Percentiles rank a stretch among this genome's conserved stretches.
These are phyloP conservation scores for Rhinophrynus dorsalis DNA, from an alignment of 2,797 vertebrate genomes.

Conservation along the genomic window DNA sequence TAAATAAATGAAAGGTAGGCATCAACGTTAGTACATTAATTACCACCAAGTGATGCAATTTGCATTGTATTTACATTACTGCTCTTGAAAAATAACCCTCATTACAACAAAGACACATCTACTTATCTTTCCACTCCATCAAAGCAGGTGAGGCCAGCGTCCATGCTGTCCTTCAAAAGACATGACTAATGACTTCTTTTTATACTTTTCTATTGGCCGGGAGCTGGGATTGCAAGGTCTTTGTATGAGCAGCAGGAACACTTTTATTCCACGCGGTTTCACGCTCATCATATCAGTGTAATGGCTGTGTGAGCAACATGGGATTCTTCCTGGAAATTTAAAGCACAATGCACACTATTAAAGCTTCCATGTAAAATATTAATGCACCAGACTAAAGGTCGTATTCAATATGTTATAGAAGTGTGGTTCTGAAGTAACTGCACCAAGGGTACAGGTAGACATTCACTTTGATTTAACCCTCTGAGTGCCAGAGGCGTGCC, in stretches of 20 bases:
- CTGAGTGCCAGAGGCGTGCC: no score
- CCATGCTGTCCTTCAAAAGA: background rate
- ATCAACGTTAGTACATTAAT: no score
- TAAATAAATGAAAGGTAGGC: no score
- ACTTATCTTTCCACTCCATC: slow-evolving; percentile 11
- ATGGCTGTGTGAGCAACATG: background rate
- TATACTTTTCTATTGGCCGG: background rate
- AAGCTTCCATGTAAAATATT: slow-evolving; percentile 19
- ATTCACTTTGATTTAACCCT: no score
- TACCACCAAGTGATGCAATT: no score
- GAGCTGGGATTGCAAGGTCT: background rate
- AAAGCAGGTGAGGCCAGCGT: background rate
- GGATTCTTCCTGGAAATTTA: slow-evolving; percentile 13
- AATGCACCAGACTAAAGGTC: no score
- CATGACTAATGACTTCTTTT: no score
- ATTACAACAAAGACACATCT: background rate
- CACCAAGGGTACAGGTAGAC: no score
- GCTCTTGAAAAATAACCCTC: slow-evolving; percentile 3
- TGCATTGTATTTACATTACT: no score
- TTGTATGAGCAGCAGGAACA: slow-evolving; percentile 7
- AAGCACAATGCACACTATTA: background rate
- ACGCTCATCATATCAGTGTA: slow-evolving; percentile 1
- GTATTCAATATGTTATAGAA: no score
- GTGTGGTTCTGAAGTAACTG: no score
- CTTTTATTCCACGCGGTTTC: background rate